Conservation (phyloP, 2,113 vertebrate genomes). For the Pseudopipra pipra region DNA sequence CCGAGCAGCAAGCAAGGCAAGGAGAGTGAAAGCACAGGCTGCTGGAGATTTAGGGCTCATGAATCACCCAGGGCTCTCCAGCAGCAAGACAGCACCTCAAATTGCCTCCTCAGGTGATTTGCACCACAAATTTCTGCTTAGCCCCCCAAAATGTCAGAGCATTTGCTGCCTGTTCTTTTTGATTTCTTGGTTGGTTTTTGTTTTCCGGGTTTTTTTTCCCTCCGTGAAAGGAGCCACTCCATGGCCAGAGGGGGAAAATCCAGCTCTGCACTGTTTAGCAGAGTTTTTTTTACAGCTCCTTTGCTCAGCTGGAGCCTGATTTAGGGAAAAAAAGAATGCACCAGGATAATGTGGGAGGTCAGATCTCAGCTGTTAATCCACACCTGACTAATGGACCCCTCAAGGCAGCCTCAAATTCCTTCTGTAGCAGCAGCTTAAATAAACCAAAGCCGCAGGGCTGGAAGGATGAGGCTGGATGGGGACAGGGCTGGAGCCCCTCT, state of each 20-base stretch:
- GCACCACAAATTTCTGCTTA: background rate
- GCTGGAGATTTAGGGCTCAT: background rate
- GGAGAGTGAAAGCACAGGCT: background rate
- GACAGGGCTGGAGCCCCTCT: background rate
- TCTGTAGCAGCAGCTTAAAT: background rate
- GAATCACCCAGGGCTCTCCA: background rate
- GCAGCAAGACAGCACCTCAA: background rate
- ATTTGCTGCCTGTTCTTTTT: background rate
- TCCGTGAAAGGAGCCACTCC: background rate
- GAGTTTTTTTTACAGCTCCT: background rate
- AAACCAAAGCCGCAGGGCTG: background rate
- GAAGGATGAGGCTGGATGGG: background rate
- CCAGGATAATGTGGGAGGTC: background rate
- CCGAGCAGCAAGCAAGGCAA: fast-evolving
- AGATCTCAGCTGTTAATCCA: background rate
- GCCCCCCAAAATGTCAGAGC: background rate
- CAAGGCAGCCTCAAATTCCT: background rate
- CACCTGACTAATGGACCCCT: background rate
- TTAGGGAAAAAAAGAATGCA: background rate
- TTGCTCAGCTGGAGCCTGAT: background rate
- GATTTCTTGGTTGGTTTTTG: background rate
- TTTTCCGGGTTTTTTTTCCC: too few species aligned
- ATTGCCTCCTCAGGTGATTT: background rate
- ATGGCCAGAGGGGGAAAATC: background rate
- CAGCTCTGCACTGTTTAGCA: background rate